Percentiles rank a stretch among this genome's conserved stretches.
These are phyloP conservation scores for Apis laboriosa DNA, from an alignment of 1,140 invertebrate species.

Conservation along the genomic window DNA sequence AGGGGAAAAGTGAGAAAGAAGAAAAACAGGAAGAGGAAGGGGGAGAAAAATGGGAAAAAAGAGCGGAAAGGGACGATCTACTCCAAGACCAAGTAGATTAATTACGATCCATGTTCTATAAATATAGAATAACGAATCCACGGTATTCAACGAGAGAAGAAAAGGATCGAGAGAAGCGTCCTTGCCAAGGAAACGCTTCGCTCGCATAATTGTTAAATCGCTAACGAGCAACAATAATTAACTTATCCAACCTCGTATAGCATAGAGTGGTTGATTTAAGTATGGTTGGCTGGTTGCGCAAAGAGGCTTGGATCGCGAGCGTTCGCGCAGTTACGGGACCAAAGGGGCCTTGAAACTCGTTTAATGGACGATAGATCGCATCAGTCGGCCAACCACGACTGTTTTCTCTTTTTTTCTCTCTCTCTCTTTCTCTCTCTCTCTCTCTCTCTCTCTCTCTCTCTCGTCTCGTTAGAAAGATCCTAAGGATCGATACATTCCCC, in stretches of 20 bases:
- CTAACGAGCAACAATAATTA: constrained; percentile 78
- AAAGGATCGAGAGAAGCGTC: constrained; percentile 60
- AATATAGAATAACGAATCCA: constrained; percentile 14
- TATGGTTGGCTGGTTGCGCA: constrained; percentile 63
- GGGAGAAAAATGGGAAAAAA: not conserved
- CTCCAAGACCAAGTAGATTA: constrained; percentile 28
- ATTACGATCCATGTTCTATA: constrained; percentile 32
- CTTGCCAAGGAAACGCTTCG: constrained; percentile 74
- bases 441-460: constrained; percentile 27
- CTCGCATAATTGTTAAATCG: constrained; percentile 76
- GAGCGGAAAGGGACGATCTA: constrained; percentile 18
- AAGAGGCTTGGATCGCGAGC: constrained; percentile 45
- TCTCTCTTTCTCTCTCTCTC: no score
- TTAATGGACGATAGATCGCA: constrained; percentile 77
- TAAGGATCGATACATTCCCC: constrained; percentile 36
- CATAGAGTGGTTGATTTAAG: not conserved
- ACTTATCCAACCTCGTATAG: constrained; percentile 71
- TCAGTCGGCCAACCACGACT: constrained; percentile 64
- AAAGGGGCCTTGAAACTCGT: constrained; percentile 72
- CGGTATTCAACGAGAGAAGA: not conserved
- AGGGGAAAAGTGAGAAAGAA: not conserved
- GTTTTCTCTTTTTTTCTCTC: constrained; percentile 51
- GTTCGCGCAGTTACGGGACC: constrained; percentile 53
- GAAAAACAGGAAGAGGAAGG: no score
- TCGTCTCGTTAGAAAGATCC: constrained; percentile 61